Conservation (phyloP, 2,797 vertebrate genomes). For the Martes flavigula region DNA sequence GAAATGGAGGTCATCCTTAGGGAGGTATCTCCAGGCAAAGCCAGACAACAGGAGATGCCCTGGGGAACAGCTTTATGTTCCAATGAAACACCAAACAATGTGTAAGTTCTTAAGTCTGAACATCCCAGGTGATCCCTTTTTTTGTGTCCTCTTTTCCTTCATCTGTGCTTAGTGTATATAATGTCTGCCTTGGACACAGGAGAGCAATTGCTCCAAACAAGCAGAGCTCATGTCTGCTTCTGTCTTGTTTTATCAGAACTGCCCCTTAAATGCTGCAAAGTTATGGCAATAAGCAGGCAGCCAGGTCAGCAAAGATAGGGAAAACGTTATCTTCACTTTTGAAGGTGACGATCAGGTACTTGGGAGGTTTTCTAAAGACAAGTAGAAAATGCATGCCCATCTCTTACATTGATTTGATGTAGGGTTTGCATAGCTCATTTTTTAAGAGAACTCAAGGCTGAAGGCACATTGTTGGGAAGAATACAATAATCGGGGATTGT, state of each 20-base stretch:
- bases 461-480: neutral
- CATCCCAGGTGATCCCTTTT: neutral
- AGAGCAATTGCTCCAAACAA: neutral
- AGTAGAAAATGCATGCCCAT: neutral
- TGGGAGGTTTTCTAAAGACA: neutral
- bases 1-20: constrained; percentile 68
- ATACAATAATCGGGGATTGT: neutral
- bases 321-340: neutral
- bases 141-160: neutral
- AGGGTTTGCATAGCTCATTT: neutral
- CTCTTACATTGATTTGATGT: neutral
- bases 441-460: neutral
- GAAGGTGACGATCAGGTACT: neutral
- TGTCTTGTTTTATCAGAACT: constrained; percentile 18
- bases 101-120: constrained; percentile 21
- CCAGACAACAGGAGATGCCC: constrained; percentile 62
- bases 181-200: neutral
- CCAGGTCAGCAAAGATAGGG: neutral
- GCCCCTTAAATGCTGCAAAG: neutral
- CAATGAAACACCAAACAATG: constrained; percentile 59
- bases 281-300: neutral
- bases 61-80: constrained; percentile 46
- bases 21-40: constrained; percentile 65
- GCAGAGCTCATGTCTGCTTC: neutral
- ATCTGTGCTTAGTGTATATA: neutral